These are phyloP conservation scores for Pantelozetes paolii DNA, from an alignment of 2,888 invertebrate genomes.

Conservation along the genomic window DNA sequence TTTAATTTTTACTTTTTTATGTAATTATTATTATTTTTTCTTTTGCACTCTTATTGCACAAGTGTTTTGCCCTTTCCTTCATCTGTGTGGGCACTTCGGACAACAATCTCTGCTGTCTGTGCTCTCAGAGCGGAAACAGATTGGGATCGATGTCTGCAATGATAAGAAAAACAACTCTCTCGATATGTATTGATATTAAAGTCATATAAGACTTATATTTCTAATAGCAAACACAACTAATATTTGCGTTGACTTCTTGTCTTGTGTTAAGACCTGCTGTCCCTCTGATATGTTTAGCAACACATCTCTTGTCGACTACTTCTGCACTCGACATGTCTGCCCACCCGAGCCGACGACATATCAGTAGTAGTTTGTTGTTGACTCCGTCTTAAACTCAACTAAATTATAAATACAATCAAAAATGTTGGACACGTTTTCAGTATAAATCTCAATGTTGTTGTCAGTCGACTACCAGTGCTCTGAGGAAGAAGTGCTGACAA, in stretches of 20 bases:
- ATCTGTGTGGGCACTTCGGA: background rate
- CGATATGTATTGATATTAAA: background rate
- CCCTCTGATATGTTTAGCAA: background rate
- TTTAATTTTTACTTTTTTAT: background rate
- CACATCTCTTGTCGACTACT: background rate
- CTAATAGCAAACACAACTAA: background rate
- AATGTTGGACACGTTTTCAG: slow-evolving; percentile 5
- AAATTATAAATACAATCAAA: background rate
- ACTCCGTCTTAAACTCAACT: background rate
- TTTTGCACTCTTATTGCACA: background rate
- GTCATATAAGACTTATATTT: background rate
- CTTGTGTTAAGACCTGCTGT: background rate
- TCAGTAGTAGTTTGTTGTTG: background rate
- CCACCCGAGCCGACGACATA: background rate
- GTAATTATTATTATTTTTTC: background rate
- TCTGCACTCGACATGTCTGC: background rate
- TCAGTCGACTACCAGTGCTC: background rate
- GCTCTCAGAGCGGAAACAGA: background rate
- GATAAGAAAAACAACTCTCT: background rate
- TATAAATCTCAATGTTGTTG: background rate
- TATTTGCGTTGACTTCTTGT: background rate
- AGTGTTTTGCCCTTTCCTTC: background rate
- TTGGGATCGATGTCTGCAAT: background rate
- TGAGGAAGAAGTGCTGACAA: slow-evolving; percentile 6
- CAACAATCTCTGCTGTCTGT: background rate